Conservation (phyloP, 1,140 invertebrate species). For the Ips nitidus region DNA sequence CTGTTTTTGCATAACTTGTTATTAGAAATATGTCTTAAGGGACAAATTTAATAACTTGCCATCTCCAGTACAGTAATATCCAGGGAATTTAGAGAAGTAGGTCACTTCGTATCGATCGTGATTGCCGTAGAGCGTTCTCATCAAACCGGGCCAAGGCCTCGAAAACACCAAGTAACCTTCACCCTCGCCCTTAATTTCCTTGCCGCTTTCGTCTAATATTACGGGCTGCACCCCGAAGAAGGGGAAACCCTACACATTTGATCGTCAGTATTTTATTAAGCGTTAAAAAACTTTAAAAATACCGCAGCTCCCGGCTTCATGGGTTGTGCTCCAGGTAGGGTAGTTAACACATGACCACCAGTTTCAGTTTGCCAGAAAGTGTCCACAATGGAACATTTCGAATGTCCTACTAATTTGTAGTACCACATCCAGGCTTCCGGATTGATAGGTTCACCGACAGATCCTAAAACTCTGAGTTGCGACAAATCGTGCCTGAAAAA, state of each 20-base stretch:
- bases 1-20: slow-evolving; percentile 54
- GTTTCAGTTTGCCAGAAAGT: slow-evolving; percentile 99
- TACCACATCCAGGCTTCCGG: slow-evolving; percentile 99
- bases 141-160: slow-evolving; percentile 95
- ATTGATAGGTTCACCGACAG: slow-evolving; percentile 97
- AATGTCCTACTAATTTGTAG: slow-evolving; percentile 80
- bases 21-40: background rate
- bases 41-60: slow-evolving; percentile 59
- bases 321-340: slow-evolving; percentile 90
- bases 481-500: slow-evolving; percentile 60
- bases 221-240: slow-evolving; percentile 94
- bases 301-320: slow-evolving; percentile 97
- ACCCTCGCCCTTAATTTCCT: slow-evolving; percentile 81
- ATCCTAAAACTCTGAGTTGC: slow-evolving; percentile 82
- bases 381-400: slow-evolving; percentile 88
- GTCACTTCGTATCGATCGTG: slow-evolving; percentile 91
- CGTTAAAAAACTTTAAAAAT: slow-evolving; percentile 49
- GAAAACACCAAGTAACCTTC: slow-evolving; percentile 94
- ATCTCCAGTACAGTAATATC: slow-evolving; percentile 97
- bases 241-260: slow-evolving; percentile 78
- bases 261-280: background rate
- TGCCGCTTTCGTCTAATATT: slow-evolving; percentile 85
- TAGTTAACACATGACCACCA: slow-evolving; percentile 91
- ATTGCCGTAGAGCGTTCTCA: slow-evolving; percentile 90
- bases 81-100: slow-evolving; percentile 94